These are phyloP conservation scores for Melieria picta DNA, from an alignment of 2,888 invertebrate species.

Conservation along the genomic window DNA sequence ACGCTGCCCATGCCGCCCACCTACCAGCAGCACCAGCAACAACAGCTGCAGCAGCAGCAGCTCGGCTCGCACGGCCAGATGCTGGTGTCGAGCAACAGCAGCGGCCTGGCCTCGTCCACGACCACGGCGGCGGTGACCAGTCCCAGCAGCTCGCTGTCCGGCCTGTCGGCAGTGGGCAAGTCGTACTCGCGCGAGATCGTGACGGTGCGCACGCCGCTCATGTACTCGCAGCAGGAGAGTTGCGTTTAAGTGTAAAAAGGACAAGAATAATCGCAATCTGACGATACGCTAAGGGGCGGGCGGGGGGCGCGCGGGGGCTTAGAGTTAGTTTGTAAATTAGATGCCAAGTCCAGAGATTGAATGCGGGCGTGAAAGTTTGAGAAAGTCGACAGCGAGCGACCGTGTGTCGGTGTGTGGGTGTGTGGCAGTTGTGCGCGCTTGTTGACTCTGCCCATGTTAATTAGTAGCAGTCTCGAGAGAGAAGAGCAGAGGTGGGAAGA, in stretches of 20 bases:
- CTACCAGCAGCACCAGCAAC: constrained; percentile 61
- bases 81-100: constrained; percentile 60
- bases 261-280: constrained; percentile 27
- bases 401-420: too few species aligned
- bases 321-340: too few species aligned
- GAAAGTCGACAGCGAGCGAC: too few species aligned
- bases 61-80: constrained; percentile 54
- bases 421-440: too few species aligned
- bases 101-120: constrained; percentile 49
- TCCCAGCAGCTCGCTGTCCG: constrained; percentile 62
- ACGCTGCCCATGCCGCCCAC: constrained; percentile 59
- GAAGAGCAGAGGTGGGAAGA: too few species aligned
- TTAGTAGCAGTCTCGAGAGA: too few species aligned
- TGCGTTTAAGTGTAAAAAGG: constrained; percentile 70
- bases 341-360: too few species aligned
- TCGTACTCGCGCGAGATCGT: constrained; percentile 72
- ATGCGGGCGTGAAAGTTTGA: too few species aligned
- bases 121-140: constrained; percentile 60
- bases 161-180: constrained; percentile 62
- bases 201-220: constrained; percentile 74
- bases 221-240: constrained; percentile 76
- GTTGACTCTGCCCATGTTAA: too few species aligned
- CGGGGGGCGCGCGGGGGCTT: too few species aligned
- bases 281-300: too few species aligned
- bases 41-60: constrained; percentile 50